Evolutionary conservation across 2,888 invertebrate species (phyloP), one percentile per base, ranked within the genome.

Genomic region (Aspidiotus rigidus): DNA sequence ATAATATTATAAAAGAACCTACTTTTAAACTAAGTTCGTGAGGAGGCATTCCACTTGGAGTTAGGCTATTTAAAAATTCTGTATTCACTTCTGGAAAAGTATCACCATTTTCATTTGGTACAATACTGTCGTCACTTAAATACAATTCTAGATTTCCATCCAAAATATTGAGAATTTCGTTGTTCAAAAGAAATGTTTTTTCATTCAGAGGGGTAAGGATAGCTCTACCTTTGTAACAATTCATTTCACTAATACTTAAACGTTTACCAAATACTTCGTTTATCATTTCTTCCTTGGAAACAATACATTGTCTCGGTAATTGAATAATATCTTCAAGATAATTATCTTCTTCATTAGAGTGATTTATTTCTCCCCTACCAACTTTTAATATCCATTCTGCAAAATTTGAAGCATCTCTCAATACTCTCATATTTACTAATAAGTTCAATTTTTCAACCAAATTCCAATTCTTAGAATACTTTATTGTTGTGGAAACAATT

Each of bases 321-420:
- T 56, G n/a, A 10, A 56, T 10, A 10, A 56, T 10, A n/a, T 56
- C 56, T 13, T 56, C 49, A n/a, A n/a, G 2, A 13, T 1, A 49
- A 13, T 16, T n/a, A 3, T n/a, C 15, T 13, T 10, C 3, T 13
- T 16, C 16, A 56, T 1, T 16, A 2, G 5, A 28, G 5, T 28
- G 28, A 28, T 28, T 28, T 28, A 28, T 28, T 28, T 28, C 1
- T 15, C 60, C 60, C 39, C 39, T 40, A 9, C 60, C 60, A 10
- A 60, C 17, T 39, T 60, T 3, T 39, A 60, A 39, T 39, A 60
- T 9, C 60, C 60, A 60, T 28, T 60, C 40, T 13, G 11, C 17
- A 7, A 13, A 60, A 9, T 56, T 16, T 2, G 1, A 11, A 8
- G 9, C 9, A 3, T 60, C 39, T 39, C 11, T 39, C n/a, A 10